These are phyloP conservation scores for Clarias macrocephalus DNA, from an alignment of 2,113 vertebrate genomes.

Conservation along the genomic window DNA sequence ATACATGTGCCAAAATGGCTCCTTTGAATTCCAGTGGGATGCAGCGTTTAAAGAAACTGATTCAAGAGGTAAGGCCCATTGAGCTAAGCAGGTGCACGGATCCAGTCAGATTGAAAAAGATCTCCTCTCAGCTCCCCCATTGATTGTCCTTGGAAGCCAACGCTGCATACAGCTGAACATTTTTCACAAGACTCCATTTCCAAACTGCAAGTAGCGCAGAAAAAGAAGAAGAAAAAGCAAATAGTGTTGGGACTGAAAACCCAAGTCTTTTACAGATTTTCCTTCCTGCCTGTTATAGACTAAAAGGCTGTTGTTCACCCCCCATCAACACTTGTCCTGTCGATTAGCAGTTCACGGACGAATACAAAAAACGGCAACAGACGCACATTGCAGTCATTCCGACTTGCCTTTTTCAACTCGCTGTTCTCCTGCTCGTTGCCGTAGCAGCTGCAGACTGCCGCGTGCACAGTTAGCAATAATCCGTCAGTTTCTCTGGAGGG, in stretches of 20 bases:
- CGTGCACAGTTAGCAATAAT: constrained; percentile 82
- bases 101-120: constrained; percentile 69
- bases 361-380: constrained; percentile 76
- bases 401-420: constrained; percentile 68
- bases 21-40: constrained; percentile 76
- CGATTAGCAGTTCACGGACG: constrained; percentile 75
- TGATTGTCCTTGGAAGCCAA: constrained; percentile 79
- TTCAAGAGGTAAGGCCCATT: constrained; percentile 77
- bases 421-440: constrained; percentile 76
- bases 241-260: constrained; percentile 15
- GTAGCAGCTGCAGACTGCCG: constrained; percentile 81
- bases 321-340: constrained; percentile 57
- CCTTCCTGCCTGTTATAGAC: constrained; percentile 63
- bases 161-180: constrained; percentile 67
- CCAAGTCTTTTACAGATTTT: constrained; percentile 53
- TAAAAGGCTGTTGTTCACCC: constrained; percentile 54
- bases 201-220: constrained; percentile 52
- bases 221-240: constrained; percentile 48
- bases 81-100: constrained; percentile 80
- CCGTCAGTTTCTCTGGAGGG: constrained; percentile 78
- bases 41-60: constrained; percentile 70
- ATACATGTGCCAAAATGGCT: constrained; percentile 82
- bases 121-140: constrained; percentile 73
- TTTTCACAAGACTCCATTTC: constrained; percentile 72
- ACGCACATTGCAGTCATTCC: constrained; percentile 75